Base-by-base conservation (phyloP, 1,140 invertebrate genomes). In the Elymnias hypermnestra region DNA sequence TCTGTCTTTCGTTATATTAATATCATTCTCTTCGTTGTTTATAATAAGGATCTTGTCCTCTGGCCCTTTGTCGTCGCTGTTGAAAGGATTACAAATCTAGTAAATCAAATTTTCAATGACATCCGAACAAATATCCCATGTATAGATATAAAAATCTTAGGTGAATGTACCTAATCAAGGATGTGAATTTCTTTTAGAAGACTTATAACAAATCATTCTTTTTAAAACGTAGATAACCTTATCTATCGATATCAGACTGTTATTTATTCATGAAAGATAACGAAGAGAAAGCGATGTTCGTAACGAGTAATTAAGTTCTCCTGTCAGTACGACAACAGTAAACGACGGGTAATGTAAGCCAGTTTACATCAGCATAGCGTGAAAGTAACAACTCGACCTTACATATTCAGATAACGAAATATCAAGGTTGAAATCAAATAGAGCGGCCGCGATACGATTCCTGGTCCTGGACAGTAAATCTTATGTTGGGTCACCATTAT, bases 401-500 rank as follows among this genome's bases (percentile, higher is more conserved):
- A 31, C 10, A 28, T 26, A 17, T 29, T 17, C 26, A 46, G 44
- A 38, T 36, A 31, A 29, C 10, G 12, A 29, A 37, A 29, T 31
- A 38, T 39, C 44, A 46, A 46, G 44, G 44, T 26, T 46, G 39
- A 1, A 7, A 9, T 8, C 26, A 10, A 12, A 29, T 4, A 29
- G 26, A 13, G 4, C 10, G 9, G n/a, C n/a, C 9, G 3, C 9
- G 26, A 29, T 2, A 8, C n/a, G 10, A 9, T 26, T 26, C 23
- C 23, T 9, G 8, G 1, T 13, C 26, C 8, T 12, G 23, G 10
- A 29, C 43, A 21, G 29, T 13, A 15, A 28, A 21, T 19, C 10
- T 35, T 6, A 17, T 33, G 44, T 46, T 46, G 39, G 44, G 35
- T 46, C 44, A 46, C 44, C 31, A 15, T 28, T 46, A 21, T 46